Evolutionary conservation across 2,797 vertebrate genomes (phyloP).

Genomic region (Dermochelys coriacea): DNA sequence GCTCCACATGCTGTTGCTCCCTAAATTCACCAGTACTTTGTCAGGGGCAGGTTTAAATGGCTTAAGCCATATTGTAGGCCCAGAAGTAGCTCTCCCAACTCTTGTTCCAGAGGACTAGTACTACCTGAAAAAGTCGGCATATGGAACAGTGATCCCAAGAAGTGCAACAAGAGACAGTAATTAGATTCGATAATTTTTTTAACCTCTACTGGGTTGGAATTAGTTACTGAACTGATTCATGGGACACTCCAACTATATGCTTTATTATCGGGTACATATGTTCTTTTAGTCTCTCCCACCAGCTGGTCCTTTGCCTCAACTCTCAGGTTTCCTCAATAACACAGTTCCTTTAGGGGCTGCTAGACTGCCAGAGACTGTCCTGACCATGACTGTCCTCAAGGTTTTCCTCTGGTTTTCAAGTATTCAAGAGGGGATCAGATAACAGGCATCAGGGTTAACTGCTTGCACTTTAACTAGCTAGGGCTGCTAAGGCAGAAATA

Average conservation of each 20-base stretch:
- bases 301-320: neutral
- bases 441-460: slow-evolving; percentile 10
- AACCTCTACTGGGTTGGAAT: neutral
- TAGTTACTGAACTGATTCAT: neutral
- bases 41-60: fast-evolving
- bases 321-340: neutral
- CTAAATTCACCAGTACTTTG: neutral
- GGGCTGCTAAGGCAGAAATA: neutral
- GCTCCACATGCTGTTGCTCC: neutral
- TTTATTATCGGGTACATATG: neutral
- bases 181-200: neutral
- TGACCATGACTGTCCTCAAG: neutral
- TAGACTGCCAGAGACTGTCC: fast-evolving
- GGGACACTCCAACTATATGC: neutral
- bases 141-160: neutral
- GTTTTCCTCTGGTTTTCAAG: fast-evolving
- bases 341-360: neutral
- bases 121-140: neutral
- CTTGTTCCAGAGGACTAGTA: neutral
- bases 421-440: fast-evolving
- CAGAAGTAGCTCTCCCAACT: neutral
- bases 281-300: neutral
- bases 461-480: neutral
- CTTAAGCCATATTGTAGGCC: fast-evolving
- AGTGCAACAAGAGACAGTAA: neutral